phyloP scores from a whole-genome alignment of 2,888 invertebrate species.

The Pachydiplax longipennis region DNA sequence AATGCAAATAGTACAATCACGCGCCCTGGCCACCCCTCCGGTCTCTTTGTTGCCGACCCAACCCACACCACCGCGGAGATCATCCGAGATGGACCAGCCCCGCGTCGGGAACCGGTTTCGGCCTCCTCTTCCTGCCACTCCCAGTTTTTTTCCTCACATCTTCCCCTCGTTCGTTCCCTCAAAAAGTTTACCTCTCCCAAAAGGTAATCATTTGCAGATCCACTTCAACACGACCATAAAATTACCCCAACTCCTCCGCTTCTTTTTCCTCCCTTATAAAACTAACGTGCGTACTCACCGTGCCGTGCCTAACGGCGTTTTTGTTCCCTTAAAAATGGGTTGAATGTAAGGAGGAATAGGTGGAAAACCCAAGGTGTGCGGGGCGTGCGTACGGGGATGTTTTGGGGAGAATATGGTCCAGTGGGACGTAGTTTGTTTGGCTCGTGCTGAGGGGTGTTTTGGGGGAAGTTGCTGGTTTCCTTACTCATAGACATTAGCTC shows the following conservation, averaged over 20 bases:
- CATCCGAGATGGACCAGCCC: conserved; percentile 16
- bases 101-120: neutral
- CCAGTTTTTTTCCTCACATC: neutral
- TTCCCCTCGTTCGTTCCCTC: neutral
- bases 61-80: neutral
- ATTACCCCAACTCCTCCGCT: neutral
- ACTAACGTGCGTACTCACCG: neutral
- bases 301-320: neutral
- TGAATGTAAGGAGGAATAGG: neutral
- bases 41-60: neutral
- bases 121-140: neutral
- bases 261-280: neutral
- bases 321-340: neutral
- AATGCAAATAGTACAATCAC: conserved; percentile 29
- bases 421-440: too few relatives aligned
- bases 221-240: conserved; percentile 42
- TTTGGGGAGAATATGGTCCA: neutral
- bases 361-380: neutral
- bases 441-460: too few relatives aligned
- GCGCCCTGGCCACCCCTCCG: neutral
- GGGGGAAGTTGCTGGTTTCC: too few relatives aligned
- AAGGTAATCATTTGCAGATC: conserved; percentile 43
- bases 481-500: too few relatives aligned
- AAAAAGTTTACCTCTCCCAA: conserved; percentile 18
- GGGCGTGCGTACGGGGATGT: neutral